Base-by-base conservation (phyloP, 2,113 vertebrate species). In the Ceyx cyanopectus region DNA sequence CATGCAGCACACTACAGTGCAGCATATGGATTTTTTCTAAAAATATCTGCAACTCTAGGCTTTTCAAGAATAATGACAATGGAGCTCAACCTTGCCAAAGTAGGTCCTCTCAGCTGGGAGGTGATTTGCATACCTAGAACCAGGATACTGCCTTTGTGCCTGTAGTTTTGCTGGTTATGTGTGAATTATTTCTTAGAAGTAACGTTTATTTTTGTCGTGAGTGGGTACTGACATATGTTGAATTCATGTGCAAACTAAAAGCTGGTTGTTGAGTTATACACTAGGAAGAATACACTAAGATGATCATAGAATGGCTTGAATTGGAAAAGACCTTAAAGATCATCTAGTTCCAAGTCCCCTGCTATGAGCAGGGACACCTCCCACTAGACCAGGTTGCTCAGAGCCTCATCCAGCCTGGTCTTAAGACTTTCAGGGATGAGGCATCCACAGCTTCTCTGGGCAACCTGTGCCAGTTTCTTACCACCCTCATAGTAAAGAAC, bases 11-110 rank as follows among this genome's bases (percentile, higher is more conserved):
- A 34, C 37, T 80, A 32, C 90, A 87, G 37, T 72, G 60, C 78
- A 86, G 40, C n/a, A 83, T 62, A 45, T 60, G 8, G 61, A 70
- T 93, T 93, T 89, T 89, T 89, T 90, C 87, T 73, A 81, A 87
- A 89, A 87, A 62, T 67, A 41, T 3, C 20, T 62, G 10, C 53
- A 60, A 69, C 53, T 82, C 22, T 75, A 20, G 51, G 10, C 34
- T 85, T 85, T 61, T 60, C 23, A 45, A 66, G 43, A 81, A 10
- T n/a, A 54, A 45, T 3, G 30, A 22, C 32, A 48, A 21, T 37
- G 63, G 32, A 69, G 29, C 12, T 43, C 53, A 63, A 53, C 20
- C 15, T 85, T 40, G 32, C 10, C 29, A 30, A 32, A 90, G 16
- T 10, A 73, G 17, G 1, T 66, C 15, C 12, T 46, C 5, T 76